Percentiles rank a stretch among this genome's conserved stretches.
These are phyloP conservation scores for Simalia tracyae DNA, from an alignment of 2,797 vertebrate genomes.

Conservation along the genomic window DNA sequence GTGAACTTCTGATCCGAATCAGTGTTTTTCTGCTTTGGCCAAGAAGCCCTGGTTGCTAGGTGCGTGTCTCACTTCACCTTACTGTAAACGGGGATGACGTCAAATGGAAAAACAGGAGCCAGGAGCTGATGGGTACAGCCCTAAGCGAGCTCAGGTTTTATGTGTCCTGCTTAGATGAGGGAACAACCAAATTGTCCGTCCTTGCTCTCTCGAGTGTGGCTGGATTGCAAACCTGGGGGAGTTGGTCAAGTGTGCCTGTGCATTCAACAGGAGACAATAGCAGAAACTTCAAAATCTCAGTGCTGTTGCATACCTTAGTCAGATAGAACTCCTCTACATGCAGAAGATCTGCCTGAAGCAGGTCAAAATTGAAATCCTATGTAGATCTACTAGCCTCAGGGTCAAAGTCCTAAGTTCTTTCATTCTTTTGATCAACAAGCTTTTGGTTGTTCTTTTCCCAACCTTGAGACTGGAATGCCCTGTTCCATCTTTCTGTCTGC, in stretches of 20 bases:
- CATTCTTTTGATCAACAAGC: neutral
- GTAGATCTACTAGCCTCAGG: neutral
- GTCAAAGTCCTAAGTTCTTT: neutral
- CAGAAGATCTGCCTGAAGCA: neutral
- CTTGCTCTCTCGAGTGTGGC: neutral
- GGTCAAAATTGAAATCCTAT: neutral
- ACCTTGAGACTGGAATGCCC: too few relatives aligned
- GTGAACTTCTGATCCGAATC: neutral
- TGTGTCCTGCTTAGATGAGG: neutral
- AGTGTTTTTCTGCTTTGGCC: neutral
- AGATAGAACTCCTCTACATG: neutral
- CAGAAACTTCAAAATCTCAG: neutral
- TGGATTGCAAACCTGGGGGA: neutral
- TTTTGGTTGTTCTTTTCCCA: neutral
- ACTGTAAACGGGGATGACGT: neutral
- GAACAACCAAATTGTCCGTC: too few relatives aligned
- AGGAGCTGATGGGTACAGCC: neutral
- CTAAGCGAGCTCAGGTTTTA: neutral
- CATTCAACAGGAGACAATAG: rapidly evolving
- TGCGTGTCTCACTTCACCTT: neutral
- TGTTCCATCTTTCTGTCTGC: too few relatives aligned
- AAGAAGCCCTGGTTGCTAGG: neutral
- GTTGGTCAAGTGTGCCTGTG: neutral
- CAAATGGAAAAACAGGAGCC: neutral
- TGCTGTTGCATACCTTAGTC: neutral